phyloP scores from a whole-genome alignment of 2,888 invertebrate genomes.

The Pseudeuparius sepicola region DNA sequence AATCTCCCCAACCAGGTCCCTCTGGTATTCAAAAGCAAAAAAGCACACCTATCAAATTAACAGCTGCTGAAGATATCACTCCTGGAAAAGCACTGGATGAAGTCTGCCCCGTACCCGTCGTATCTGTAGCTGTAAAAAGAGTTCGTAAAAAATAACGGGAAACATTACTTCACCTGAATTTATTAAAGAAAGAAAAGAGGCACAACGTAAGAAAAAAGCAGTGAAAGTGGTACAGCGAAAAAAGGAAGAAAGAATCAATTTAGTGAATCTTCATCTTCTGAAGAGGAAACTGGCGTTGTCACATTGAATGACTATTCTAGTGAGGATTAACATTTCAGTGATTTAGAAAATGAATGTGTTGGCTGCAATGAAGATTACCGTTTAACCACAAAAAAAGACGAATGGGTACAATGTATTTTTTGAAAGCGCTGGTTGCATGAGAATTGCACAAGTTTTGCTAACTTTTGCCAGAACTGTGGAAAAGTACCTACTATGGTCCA shows the following conservation, averaged over 20 bases:
- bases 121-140: no score
- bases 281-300: constrained; percentile 6
- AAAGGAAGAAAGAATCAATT: no score
- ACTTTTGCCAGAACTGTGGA: constrained; percentile 12
- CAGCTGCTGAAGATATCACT: constrained; percentile 5
- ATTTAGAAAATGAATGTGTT: constrained; percentile 9
- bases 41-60: constrained; percentile 8
- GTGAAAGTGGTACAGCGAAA: no score
- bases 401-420: constrained; percentile 14
- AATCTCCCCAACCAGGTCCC: constrained; percentile 5
- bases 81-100: constrained; percentile 3
- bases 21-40: constrained; percentile 6
- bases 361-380: constrained; percentile 17
- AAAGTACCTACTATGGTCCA: no score
- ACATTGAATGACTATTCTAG: constrained; percentile 4
- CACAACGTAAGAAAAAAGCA: constrained; percentile 4
- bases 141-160: no score
- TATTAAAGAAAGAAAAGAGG: constrained; percentile 5
- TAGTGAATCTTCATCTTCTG: no score
- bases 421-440: constrained; percentile 17
- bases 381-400: constrained; percentile 12
- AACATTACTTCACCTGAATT: constrained; percentile 5
- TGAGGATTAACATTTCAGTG: constrained; percentile 4
- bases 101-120: constrained; percentile 4
- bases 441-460: constrained; percentile 12